Evolutionary conservation across 2,888 invertebrate genomes (phyloP).

Genomic region (Eristalis tenax): DNA sequence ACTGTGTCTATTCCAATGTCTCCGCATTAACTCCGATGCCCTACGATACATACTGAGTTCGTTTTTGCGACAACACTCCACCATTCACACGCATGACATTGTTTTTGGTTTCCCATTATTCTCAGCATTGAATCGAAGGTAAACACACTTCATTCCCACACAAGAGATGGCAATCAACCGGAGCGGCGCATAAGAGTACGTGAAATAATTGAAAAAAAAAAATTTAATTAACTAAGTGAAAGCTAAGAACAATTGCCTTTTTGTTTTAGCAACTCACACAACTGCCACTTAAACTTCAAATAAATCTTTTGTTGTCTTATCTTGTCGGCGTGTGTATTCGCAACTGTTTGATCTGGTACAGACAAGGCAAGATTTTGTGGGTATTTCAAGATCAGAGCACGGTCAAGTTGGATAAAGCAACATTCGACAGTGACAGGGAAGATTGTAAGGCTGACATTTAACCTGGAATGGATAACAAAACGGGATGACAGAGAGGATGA

Average conservation of each 20-base stretch:
- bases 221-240: constrained; percentile 17
- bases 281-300: background rate
- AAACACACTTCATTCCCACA: background rate
- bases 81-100: constrained; percentile 10
- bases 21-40: too few relatives aligned
- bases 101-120: background rate
- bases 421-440: background rate
- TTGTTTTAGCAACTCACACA: constrained; percentile 9
- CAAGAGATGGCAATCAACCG: background rate
- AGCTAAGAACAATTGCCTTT: constrained; percentile 17
- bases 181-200: background rate
- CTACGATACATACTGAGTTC: background rate
- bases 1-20: too few relatives aligned
- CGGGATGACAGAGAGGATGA: background rate
- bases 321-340: background rate
- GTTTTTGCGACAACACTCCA: background rate
- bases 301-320: background rate
- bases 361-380: background rate
- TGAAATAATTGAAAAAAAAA: background rate
- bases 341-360: background rate
- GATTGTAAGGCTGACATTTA: background rate
- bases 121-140: background rate
- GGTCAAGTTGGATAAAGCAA: background rate
- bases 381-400: background rate
- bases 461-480: background rate